Evolutionary conservation across 2,888 invertebrate genomes (phyloP), one percentile per base, ranked within the genome.

Genomic region (Autographa pulchrina): DNA sequence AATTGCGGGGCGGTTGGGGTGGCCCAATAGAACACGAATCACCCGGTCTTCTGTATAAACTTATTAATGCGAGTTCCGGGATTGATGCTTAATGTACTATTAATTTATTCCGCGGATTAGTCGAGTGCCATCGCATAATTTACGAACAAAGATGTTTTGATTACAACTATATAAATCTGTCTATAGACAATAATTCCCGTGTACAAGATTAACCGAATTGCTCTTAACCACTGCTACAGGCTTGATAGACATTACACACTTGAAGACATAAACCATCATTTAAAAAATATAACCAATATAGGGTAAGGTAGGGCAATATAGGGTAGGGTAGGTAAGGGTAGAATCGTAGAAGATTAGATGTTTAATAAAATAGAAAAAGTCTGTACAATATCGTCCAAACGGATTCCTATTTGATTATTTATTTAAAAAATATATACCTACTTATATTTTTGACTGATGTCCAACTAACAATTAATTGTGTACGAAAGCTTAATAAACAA

Each of bases 31-130:
- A 90, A 86, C 90, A 85, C 86, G 88, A 85, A 80, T 88, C 86
- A 81, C 85, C 78, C 85, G 78, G 80, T 84, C 85, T 85, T 76
- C 91, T 91, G 88, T 89, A 90, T 88, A 92, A 93, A 93, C 94
- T 93, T 94, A 94, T 94, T 93, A 94, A 94, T 93, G 93, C 93
- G 89, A 84, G 85, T 86, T 88, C 85, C 75, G 74, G 86, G 90
- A 93, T 92, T 92, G 91, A 89, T 92, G 92, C 88, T 90, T 92
- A 92, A 93, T 94, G 92, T 94, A 91, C 87, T 90, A 92, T 90
- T 94, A 93, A 94, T 93, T 94, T 94, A 93, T 93, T 90, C 93
- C 67, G 68, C 81, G 88, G 92, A 94, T 93, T 92, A 92, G 88
- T 88, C 77, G 86, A 91, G 89, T 90, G 90, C 88, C 84, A 85